Evolutionary conservation across 2,888 invertebrate species (phyloP), one percentile per base, ranked within the genome.

Genomic region (Coleophora deauratella): DNA sequence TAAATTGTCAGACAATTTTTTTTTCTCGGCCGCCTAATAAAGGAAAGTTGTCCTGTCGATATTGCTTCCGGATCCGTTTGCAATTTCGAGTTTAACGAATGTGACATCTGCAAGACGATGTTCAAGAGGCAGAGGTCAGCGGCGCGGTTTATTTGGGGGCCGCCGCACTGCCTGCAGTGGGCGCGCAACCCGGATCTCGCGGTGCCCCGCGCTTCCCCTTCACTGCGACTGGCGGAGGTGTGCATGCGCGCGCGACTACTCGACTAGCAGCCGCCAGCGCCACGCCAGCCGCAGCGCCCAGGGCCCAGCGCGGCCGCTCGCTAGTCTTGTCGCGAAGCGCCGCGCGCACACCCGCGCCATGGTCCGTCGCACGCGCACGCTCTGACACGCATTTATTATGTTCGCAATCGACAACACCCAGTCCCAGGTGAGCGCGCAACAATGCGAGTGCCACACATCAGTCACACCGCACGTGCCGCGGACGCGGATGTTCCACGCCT

Each of bases 151-250:
- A 71, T 75, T 73, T 76, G 77, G 76, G 76, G 77, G 77, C 74
- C 77, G 76, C 73, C 62, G 55, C 21, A 6, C 21, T 58, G 68
- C 65, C 69, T 75, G 77, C 78, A 77, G 79, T 80, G 81, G 78
- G 80, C 78, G 78, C 73, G 63, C 73, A 80, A 84, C 81, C 84
- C 84, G 84, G 84, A 84, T 84, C 82, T 82, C 59, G 71, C 60
- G 53, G 61, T 73, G 76, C 79, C 81, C 82, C 82, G 79, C 76
- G 79, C 76, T 78, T 79, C 82, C 82, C 82, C 84, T 82, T 82
- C 82, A 81, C 84, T 59, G 66, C 72, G 69, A 67, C 27, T 70
- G 64, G 65, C 66, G 63, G 58, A 59, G 58, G 62, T 47, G 42
- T 37, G 42, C 42, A 41, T 60, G 57, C 57, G 62, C 59, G 68